Conservation (phyloP, 2,888 invertebrate species). For the Nipponacmea schrenckii region DNA sequence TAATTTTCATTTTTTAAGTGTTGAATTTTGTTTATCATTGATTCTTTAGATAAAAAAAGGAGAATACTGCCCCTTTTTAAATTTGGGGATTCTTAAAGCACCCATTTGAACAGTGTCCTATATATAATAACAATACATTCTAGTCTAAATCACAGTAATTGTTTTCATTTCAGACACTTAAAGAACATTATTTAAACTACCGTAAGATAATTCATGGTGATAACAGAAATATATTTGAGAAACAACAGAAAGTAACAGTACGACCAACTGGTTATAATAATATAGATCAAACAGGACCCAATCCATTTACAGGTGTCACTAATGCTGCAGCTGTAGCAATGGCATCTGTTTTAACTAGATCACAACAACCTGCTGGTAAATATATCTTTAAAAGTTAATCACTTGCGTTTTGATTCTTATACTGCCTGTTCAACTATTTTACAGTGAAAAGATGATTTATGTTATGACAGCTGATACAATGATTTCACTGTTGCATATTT, state of each 20-base stretch:
- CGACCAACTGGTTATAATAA: slow-evolving; percentile 34
- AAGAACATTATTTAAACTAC: slow-evolving; percentile 85
- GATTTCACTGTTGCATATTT: background rate
- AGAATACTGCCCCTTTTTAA: background rate
- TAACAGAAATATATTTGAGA: slow-evolving; percentile 80
- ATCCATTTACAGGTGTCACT: slow-evolving; percentile 63
- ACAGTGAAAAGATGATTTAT: background rate
- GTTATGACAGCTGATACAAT: background rate
- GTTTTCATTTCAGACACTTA: slow-evolving; percentile 73
- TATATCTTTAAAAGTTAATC: background rate
- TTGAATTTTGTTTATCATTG: background rate
- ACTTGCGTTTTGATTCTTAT: background rate
- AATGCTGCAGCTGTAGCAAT: slow-evolving; percentile 64
- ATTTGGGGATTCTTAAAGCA: background rate
- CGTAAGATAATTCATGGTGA: slow-evolving; percentile 83
- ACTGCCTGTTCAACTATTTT: background rate
- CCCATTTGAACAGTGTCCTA: no score
- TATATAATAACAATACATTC: no score
- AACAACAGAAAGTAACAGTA: slow-evolving; percentile 45
- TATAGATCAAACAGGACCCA: slow-evolving; percentile 56
- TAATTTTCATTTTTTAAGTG: background rate
- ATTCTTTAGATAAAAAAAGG: background rate
- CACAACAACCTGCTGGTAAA: slow-evolving; percentile 61
- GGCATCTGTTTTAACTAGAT: slow-evolving; percentile 61
- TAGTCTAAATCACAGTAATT: no score